Evolutionary conservation across 2,888 invertebrate genomes (phyloP).

Genomic region (Torymus tubicola): DNA sequence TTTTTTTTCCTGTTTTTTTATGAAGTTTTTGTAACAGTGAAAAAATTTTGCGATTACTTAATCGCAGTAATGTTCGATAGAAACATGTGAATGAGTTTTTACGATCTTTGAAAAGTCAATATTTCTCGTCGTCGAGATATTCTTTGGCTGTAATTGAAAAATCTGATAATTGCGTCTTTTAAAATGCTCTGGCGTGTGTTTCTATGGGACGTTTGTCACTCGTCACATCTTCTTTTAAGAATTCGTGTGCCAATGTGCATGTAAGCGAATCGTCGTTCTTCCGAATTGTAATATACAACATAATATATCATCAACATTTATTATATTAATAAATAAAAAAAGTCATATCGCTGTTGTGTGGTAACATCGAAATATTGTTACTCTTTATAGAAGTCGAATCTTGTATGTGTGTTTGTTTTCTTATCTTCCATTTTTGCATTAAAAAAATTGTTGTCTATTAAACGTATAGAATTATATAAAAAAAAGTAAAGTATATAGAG

Average conservation of each 20-base stretch:
- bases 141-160: constrained; percentile 11
- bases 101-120: background rate
- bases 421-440: constrained; percentile 50
- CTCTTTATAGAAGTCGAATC: constrained; percentile 56
- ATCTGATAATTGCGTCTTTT: background rate
- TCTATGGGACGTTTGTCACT: constrained; percentile 15
- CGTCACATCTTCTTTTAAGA: constrained; percentile 2
- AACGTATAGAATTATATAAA: constrained; percentile 54
- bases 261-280: constrained; percentile 48
- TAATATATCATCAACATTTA: constrained; percentile 49
- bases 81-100: constrained; percentile 20
- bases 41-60: background rate
- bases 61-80: background rate
- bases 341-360: constrained; percentile 63
- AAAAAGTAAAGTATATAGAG: constrained; percentile 6
- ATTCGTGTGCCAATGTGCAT: constrained; percentile 14
- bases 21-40: background rate
- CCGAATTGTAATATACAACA: constrained; percentile 47
- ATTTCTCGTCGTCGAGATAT: constrained; percentile 10
- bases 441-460: constrained; percentile 62
- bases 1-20: background rate
- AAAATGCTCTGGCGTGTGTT: constrained; percentile 15
- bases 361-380: constrained; percentile 61
- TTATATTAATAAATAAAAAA: constrained; percentile 55
- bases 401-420: constrained; percentile 57